Evolutionary conservation across 2,797 vertebrate genomes (phyloP), one percentile per base, ranked within the genome.

Genomic region (Carcharodon carcharias): DNA sequence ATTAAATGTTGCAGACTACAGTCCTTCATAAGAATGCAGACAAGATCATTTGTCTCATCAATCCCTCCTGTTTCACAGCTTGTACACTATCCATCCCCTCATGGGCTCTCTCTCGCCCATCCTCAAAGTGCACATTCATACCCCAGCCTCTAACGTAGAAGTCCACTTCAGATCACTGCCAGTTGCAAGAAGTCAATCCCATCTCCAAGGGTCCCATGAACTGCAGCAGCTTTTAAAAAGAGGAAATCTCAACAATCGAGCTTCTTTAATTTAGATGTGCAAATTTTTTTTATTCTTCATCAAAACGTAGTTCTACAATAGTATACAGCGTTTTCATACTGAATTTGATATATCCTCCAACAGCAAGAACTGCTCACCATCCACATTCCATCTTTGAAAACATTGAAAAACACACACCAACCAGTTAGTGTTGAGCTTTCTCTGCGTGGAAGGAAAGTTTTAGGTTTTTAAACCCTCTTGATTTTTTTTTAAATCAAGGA

Each of bases 231-330:
- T 92, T 95, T 71, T 28, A n/a, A 56, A 71, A 73, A 95, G 67
- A 50, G 23, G 3, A 54, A 54, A 95, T 95, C 5, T 56, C 94
- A 18, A 71, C 31, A 95, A 50, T 73, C 28, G 4, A 77, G 45
- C 50, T 54, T 45, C 65, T 26, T 35, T 28, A 18, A 28, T 95
- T 95, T 50, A 95, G 94, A 95, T 95, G 94, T 95, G 94, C 94
- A 95, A 95, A 73, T 95, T 95, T 95, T 71, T 95, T 95, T 95
- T 71, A 95, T 95, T 95, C 69, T 77, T 95, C 94, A 73, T 95
- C 94, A 95, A 95, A 95, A 95, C 54, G 58, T 73, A 95, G 50
- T 56, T 71, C 94, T 95, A 73, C 94, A 95, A 77, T 56, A 95
- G 67, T 95, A 56, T 95, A 95, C 94, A 95, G 31, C 12, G 50